Percentiles rank a stretch among this genome's conserved stretches.
These are phyloP conservation scores for Lagenorhynchus albirostris DNA, from an alignment of 2,113 vertebrate species.

Conservation along the genomic window DNA sequence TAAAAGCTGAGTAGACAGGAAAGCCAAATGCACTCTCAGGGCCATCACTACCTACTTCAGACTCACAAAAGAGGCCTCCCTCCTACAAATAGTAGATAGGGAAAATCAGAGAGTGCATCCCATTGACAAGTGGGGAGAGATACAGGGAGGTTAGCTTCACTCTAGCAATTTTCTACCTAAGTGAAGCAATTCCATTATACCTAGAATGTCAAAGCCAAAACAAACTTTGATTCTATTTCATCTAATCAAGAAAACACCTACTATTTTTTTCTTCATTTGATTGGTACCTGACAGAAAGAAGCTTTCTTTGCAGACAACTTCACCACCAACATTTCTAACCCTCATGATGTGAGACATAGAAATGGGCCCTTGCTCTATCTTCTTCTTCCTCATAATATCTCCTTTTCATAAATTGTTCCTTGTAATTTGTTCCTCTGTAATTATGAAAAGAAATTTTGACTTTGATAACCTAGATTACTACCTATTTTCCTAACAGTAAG, in stretches of 20 bases:
- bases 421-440: background rate
- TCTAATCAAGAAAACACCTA: background rate
- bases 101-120: background rate
- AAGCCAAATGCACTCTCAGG: slow-evolving; percentile 43
- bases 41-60: slow-evolving; percentile 62
- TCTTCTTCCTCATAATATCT: background rate
- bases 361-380: background rate
- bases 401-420: background rate
- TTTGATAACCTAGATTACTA: background rate
- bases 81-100: background rate
- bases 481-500: background rate
- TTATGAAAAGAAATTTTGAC: background rate
- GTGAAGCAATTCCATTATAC: background rate
- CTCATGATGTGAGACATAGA: background rate
- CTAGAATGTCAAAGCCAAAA: background rate
- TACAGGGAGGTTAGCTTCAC: background rate
- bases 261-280: background rate
- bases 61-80: background rate
- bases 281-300: background rate
- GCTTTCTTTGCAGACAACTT: background rate
- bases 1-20: slow-evolving; percentile 49
- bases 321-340: background rate
- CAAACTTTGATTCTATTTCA: background rate
- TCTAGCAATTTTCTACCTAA: background rate
- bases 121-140: background rate